phyloP scores from a whole-genome alignment of 1,140 invertebrate species.

The Drosophila pseudoananassae region DNA sequence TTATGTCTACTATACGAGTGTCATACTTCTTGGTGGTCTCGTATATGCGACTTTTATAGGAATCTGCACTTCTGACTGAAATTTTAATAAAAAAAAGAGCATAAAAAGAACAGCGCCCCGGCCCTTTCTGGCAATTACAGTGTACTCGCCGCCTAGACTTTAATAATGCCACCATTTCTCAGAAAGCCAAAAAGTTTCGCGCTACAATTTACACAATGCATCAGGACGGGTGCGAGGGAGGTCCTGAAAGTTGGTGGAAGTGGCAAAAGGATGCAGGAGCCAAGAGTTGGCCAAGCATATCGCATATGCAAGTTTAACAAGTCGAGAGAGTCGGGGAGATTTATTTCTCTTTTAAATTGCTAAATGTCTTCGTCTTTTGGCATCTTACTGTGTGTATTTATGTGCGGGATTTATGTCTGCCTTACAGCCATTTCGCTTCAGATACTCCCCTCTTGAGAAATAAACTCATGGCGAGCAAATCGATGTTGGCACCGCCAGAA shows the following conservation, averaged over 20 bases:
- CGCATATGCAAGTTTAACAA: conserved; percentile 48
- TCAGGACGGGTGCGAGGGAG: conserved; percentile 7
- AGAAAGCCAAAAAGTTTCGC: conserved; percentile 41
- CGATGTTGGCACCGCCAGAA: conserved; percentile 55
- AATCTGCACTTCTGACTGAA: background rate
- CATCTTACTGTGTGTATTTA: conserved; percentile 48
- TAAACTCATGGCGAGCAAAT: conserved; percentile 33
- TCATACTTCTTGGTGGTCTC: background rate
- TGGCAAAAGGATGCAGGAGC: background rate
- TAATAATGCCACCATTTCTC: conserved; percentile 73
- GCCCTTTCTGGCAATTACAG: conserved; percentile 26
- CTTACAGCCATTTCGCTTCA: conserved; percentile 9
- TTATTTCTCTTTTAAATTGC: conserved; percentile 76
- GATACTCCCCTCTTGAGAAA: background rate
- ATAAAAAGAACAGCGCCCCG: background rate
- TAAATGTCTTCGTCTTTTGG: conserved; percentile 58
- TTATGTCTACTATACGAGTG: background rate
- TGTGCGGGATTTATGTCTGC: conserved; percentile 52
- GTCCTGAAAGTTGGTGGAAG: conserved; percentile 4
- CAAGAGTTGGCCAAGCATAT: conserved; percentile 25
- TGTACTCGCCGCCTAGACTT: conserved; percentile 29
- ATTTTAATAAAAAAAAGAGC: background rate
- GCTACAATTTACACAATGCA: conserved; percentile 71
- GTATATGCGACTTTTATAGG: background rate
- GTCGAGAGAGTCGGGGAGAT: conserved; percentile 34